Evolutionary conservation across 2,797 vertebrate genomes (phyloP), one percentile per base, ranked within the genome.

Genomic region (Staurois parvus): DNA sequence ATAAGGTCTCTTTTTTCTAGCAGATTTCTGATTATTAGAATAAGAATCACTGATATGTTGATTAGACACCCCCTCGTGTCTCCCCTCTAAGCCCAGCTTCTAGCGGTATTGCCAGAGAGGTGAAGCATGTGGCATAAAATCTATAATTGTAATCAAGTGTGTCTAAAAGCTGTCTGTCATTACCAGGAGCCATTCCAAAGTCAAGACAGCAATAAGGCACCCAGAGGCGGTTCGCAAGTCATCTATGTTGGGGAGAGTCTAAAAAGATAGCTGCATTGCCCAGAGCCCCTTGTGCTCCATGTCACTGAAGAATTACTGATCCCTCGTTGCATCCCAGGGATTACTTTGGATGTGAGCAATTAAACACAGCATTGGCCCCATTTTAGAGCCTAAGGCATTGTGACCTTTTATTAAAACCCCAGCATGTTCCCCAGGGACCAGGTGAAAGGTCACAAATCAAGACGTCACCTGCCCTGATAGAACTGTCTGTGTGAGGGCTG

Each of bases 61-160:
- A 86, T 86, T 83, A 86, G 85, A 56, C 56, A 21, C 42, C 80
- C 80, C 73, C 79, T 62, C 32, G 4, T 76, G 64, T 78, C 29
- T 32, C 76, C 80, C 75, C 75, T 79, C 69, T 73, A 78, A 79
- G 75, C 80, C 59, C 80, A 5, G 85, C 80, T 83, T 59, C 75
- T 79, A 75, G 80, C 85, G 52, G 74, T 52, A 86, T 78, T 67
- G 40, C 80, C 62, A 72, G 73, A 79, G 85, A 86, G 85, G 85
- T 86, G 85, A 86, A 82, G 75, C 80, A 78, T 79, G 85, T 86
- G 85, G 80, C 85, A 86, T 86, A 86, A 86, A 86, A 86, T 86
- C 85, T 86, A 86, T 86, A 86, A 86, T 86, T 86, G 85, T 86
- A 86, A 86, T 86, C 85, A 86, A 86, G 85, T 86, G 85, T 86